phyloP scores from a whole-genome alignment of 2,797 vertebrate genomes.

The Lophotriccus pileatus region DNA sequence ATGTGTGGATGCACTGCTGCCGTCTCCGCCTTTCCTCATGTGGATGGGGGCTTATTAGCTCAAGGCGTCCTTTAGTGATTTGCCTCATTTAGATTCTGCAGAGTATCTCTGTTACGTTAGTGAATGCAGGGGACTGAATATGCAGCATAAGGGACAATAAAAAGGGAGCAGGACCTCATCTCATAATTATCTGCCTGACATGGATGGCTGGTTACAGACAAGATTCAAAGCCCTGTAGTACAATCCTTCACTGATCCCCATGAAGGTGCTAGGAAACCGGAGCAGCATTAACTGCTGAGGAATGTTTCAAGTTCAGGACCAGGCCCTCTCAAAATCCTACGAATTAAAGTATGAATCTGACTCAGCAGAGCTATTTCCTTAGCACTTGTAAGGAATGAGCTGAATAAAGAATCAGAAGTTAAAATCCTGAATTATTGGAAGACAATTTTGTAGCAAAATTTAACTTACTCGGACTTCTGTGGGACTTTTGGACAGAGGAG shows the following conservation, averaged over 20 bases:
- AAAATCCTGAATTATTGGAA: neutral
- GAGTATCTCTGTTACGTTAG: neutral
- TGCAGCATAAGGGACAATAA: neutral
- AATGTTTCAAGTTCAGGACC: neutral
- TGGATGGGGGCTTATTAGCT: neutral
- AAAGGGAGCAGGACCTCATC: neutral
- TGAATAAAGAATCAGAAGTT: neutral
- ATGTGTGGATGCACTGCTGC: neutral
- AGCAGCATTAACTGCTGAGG: neutral
- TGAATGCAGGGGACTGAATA: neutral
- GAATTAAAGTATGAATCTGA: neutral
- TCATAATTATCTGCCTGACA: neutral
- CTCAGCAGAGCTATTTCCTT: neutral
- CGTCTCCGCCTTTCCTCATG: neutral
- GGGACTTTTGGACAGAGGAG: neutral
- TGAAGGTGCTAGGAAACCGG: neutral
- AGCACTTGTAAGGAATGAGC: neutral
- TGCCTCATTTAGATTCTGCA: neutral
- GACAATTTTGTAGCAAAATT: neutral
- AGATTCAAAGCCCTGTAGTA: neutral
- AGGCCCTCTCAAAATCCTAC: neutral
- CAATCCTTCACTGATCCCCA: neutral
- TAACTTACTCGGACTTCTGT: neutral
- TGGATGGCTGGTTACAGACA: neutral
- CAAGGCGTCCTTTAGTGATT: neutral